A percentile compares a stretch with the other conserved stretches of the same genome.
Evolutionary conservation across 1,140 invertebrate genomes (phyloP).

Genomic region (Onthophagus taurus): DNA sequence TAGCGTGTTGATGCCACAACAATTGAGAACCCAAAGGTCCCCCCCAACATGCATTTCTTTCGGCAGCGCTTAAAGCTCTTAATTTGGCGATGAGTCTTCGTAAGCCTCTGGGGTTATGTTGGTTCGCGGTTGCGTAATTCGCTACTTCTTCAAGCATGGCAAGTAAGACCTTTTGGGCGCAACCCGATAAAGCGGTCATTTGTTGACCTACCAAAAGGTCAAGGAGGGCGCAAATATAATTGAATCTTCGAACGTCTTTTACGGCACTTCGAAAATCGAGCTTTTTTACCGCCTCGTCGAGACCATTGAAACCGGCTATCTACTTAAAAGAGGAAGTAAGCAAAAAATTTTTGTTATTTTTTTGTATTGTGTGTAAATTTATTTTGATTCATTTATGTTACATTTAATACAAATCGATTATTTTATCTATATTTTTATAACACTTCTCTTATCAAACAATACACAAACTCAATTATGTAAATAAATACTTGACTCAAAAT

Average conservation of each 20-base stretch:
- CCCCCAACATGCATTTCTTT: constrained; percentile 66
- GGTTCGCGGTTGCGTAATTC: constrained; percentile 61
- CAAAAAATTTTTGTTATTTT: constrained; percentile 6
- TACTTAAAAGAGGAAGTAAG: constrained; percentile 35
- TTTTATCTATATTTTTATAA: no score
- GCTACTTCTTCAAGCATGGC: constrained; percentile 92
- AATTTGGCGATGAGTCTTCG: constrained; percentile 67
- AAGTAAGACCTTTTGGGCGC: constrained; percentile 86
- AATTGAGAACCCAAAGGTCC: constrained; percentile 76
- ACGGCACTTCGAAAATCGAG: constrained; percentile 92
- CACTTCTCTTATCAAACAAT: no score
- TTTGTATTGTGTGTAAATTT: background rate
- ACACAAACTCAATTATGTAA: no score
- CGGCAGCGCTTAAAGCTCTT: constrained; percentile 48
- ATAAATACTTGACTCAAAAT: no score
- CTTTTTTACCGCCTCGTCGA: constrained; percentile 89
- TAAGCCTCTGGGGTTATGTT: constrained; percentile 79
- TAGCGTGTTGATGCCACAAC: constrained; percentile 81
- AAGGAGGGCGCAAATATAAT: constrained; percentile 90
- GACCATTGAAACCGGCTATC: constrained; percentile 90
- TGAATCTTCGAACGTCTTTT: constrained; percentile 86
- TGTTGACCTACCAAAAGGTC: constrained; percentile 79
- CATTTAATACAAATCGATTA: no score
- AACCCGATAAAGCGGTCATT: constrained; percentile 77
- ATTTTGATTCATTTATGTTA: constrained; percentile 4